Base-by-base conservation (phyloP, 2,113 vertebrate genomes). In the Neogobius melanostomus region DNA sequence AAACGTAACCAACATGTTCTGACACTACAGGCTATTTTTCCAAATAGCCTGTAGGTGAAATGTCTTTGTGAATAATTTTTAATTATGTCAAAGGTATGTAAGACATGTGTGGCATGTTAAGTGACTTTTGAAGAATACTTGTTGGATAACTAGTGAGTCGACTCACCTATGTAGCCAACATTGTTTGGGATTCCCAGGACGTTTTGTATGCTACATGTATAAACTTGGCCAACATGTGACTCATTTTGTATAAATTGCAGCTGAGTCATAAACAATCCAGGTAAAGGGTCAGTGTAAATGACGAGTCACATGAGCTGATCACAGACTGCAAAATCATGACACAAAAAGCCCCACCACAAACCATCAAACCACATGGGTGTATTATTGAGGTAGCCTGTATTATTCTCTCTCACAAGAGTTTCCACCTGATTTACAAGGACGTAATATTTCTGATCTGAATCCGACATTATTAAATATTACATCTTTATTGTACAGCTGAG, bases 141-240 rank as follows among this genome's bases (percentile, higher is more conserved):
- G 10, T 71, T 46, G 15, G 16, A 49, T 57, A 44, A 64, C 10
- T 51, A 8, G 44, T 36, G 0, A 62, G 45, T 11, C 9, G 59
- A n/a, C 9, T 21, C 21, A 21, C 21, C 21, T 21, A n/a, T n/a
- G 21, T 21, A 21, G 21, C 14, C 11, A 45, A 66, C 28, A 66
- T 42, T 64, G 0, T 0, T 2, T 56, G 87, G 85, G 76, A 89
- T 87, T 84, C 85, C 82, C 82, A 75, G 79, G 15, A 56, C 17
- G 28, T 70, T 85, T 68, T 77, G 50, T 46, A 62, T 64, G 48
- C 8, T 68, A 67, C 14, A 11, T 56, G 10, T 28, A 21, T 11
- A 4, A 43, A 56, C 59, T 46, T 64, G 57, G 61, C 4, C 43
- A 69, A 16, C 6, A 8, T 28, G 6, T 87, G 84, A 88, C 36